Conservation (phyloP, 1,140 invertebrate species). For the Potamilus streckersoni region DNA sequence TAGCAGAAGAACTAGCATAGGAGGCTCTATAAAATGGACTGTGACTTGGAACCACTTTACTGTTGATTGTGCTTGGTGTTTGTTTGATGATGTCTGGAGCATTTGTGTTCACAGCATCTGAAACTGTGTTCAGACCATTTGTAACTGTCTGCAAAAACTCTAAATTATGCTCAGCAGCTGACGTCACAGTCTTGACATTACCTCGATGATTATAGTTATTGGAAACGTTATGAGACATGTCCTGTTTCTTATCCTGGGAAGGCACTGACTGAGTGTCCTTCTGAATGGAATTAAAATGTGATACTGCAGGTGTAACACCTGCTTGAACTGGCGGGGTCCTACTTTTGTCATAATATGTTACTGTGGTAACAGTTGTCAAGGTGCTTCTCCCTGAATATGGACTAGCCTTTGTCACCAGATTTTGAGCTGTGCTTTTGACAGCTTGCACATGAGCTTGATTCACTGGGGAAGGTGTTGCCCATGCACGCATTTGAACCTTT, state of each 20-base stretch:
- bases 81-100: not conserved
- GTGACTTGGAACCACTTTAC: too few relatives aligned
- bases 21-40: too few relatives aligned
- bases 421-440: constrained; percentile 5
- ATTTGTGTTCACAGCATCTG: not conserved
- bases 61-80: not conserved
- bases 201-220: too few relatives aligned
- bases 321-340: not conserved
- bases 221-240: too few relatives aligned
- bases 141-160: not conserved
- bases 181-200: too few relatives aligned
- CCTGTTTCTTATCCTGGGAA: too few relatives aligned
- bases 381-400: constrained; percentile 28
- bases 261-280: not conserved
- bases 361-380: constrained; percentile 21
- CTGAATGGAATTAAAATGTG: not conserved
- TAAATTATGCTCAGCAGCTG: not conserved
- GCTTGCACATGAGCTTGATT: constrained; percentile 10
- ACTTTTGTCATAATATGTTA: constrained; percentile 12
- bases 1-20: too few relatives aligned
- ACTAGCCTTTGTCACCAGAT: constrained; percentile 20
- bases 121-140: not conserved
- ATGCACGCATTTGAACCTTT: constrained; percentile 26
- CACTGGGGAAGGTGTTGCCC: constrained; percentile 26
- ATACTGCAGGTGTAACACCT: not conserved